Percentiles rank a stretch among this genome's conserved stretches.
Conservation (phyloP, 2,888 invertebrate species). For the Lasioglossum morio region DNA sequence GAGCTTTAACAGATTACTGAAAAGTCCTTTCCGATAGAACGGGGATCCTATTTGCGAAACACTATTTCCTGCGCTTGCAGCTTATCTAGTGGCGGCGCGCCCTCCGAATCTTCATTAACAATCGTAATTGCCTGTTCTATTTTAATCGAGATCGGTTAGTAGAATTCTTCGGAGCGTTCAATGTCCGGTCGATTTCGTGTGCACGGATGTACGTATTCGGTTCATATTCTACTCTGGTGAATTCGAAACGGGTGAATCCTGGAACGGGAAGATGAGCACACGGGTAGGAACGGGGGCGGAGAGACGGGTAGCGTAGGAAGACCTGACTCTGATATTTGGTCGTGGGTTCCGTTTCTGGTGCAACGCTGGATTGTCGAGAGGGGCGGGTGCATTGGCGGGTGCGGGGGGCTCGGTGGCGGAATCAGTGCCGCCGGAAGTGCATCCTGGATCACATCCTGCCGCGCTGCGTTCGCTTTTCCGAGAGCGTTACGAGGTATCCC, state of each 20-base stretch:
- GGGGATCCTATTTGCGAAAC: background rate
- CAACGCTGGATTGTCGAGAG: background rate
- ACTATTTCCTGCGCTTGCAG: background rate
- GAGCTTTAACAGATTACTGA: background rate
- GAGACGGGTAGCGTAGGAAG: slow-evolving; percentile 41
- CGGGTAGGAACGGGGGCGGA: background rate
- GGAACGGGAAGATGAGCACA: slow-evolving; percentile 46
- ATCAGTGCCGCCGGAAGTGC: slow-evolving; percentile 71
- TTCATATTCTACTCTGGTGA: slow-evolving; percentile 44
- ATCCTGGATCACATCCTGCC: slow-evolving; percentile 72
- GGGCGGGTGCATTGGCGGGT: slow-evolving; percentile 44
- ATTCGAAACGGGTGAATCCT: slow-evolving; percentile 12
- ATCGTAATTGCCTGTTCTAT: background rate
- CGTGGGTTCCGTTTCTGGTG: slow-evolving; percentile 61
- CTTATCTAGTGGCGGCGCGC: background rate
- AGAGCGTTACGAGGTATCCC: slow-evolving; percentile 59
- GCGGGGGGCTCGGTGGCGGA: slow-evolving; percentile 47
- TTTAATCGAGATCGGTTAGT: background rate
- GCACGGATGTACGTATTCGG: slow-evolving; percentile 34
- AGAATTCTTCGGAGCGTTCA: background rate
- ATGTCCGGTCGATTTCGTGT: slow-evolving; percentile 17
- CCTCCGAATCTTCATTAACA: background rate
- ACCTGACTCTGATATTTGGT: slow-evolving; percentile 68
- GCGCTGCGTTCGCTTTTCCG: slow-evolving; percentile 71
- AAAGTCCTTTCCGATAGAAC: background rate